Conservation (phyloP, 2,797 vertebrate genomes). For the Chromis chromis region DNA sequence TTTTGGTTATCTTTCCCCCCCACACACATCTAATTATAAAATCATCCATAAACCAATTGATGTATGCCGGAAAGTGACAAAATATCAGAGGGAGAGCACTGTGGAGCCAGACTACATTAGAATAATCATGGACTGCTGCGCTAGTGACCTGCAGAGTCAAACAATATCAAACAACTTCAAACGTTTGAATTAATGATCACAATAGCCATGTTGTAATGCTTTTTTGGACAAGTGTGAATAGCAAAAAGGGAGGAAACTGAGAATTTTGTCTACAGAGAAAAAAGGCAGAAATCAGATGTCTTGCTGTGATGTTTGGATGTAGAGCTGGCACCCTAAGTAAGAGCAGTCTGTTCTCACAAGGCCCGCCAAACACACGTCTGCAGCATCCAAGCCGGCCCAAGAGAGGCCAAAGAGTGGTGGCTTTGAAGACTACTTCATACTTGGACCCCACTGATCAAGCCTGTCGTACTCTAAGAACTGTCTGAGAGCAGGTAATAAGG, state of each 20-base stretch:
- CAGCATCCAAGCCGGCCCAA: conserved; percentile 68
- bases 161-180: conserved; percentile 56
- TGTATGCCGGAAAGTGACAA: conserved; percentile 65
- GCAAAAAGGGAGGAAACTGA: conserved; percentile 57
- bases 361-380: conserved; percentile 78
- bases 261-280: conserved; percentile 70
- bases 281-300: conserved; percentile 77
- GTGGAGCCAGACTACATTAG: conserved; percentile 63
- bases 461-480: conserved; percentile 37
- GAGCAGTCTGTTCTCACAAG: conserved; percentile 84
- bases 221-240: conserved; percentile 62
- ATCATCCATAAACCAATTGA: conserved; percentile 57
- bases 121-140: conserved; percentile 70
- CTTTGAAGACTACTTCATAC: conserved; percentile 67
- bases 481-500: conserved; percentile 33
- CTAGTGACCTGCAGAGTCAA: conserved; percentile 48
- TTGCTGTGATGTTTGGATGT: conserved; percentile 83
- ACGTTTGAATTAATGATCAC: conserved; percentile 70
- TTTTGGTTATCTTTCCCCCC: conserved; percentile 50
- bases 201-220: conserved; percentile 70
- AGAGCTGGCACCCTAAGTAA: conserved; percentile 79
- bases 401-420: conserved; percentile 69
- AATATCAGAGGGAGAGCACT: conserved; percentile 55
- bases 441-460: conserved; percentile 61
- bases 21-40: conserved; percentile 62